Percentiles rank a stretch among this genome's conserved stretches.
Conservation (phyloP, 1,140 invertebrate species). For the Eciton burchellii region DNA sequence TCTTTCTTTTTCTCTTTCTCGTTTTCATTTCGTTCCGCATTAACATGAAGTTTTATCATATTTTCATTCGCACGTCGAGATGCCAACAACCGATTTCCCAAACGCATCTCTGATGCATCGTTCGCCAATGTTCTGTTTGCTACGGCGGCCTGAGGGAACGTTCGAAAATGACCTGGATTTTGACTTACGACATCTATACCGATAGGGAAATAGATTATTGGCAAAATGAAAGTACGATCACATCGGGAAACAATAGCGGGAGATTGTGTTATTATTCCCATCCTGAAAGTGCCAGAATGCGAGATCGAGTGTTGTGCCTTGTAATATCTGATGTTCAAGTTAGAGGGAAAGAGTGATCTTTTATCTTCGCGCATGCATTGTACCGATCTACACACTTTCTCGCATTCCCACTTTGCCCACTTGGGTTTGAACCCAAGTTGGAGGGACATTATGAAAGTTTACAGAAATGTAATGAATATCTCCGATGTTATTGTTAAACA, state of each 20-base stretch:
- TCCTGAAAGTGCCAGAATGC: too few relatives aligned
- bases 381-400: neutral
- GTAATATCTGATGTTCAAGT: neutral
- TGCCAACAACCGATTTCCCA: neutral
- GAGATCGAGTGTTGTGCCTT: neutral
- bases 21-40: conserved; percentile 5
- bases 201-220: neutral
- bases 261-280: neutral
- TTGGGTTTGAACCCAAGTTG: too few relatives aligned
- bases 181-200: neutral
- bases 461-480: too few relatives aligned
- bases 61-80: conserved; percentile 21
- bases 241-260: neutral
- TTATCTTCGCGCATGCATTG: neutral
- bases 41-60: conserved; percentile 9
- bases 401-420: neutral
- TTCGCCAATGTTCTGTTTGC: neutral
- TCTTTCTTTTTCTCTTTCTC: too few relatives aligned
- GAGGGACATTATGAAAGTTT: too few relatives aligned
- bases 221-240: neutral
- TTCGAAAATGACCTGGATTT: conserved; percentile 31
- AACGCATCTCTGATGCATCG: conserved; percentile 27
- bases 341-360: neutral
- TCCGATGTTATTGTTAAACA: too few relatives aligned
- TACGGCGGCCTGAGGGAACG: neutral